Percentiles rank a stretch among this genome's conserved stretches.
These are phyloP conservation scores for Eciton burchellii DNA, from an alignment of 1,140 invertebrate species.

Conservation along the genomic window DNA sequence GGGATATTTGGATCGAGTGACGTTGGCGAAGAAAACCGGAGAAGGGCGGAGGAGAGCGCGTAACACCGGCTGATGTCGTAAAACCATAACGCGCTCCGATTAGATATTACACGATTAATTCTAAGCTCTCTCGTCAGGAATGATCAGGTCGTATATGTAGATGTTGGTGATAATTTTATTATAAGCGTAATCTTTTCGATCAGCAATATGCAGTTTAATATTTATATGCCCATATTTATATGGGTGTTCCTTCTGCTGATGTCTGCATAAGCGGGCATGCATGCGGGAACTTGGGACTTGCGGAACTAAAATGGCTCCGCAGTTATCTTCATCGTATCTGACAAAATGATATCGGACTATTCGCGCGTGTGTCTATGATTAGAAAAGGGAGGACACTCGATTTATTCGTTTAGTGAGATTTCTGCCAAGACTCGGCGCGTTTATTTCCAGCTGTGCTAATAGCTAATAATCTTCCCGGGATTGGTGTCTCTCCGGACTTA, in stretches of 20 bases:
- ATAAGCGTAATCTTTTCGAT: background rate
- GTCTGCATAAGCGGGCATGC: too few relatives aligned
- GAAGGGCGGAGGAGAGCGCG: slow-evolving; percentile 69
- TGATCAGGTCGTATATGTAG: background rate
- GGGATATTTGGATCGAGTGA: background rate
- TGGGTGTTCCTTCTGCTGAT: background rate
- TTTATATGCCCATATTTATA: background rate
- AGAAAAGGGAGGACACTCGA: background rate
- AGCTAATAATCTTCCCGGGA: slow-evolving; percentile 66
- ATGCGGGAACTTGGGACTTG: too few relatives aligned
- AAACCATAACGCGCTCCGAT: slow-evolving; percentile 85
- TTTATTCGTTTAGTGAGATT: slow-evolving; percentile 15
- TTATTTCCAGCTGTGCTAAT: slow-evolving; percentile 54
- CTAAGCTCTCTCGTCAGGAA: slow-evolving; percentile 76
- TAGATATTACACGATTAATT: slow-evolving; percentile 84
- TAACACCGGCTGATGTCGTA: slow-evolving; percentile 83
- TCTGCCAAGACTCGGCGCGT: background rate
- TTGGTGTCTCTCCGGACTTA: slow-evolving; percentile 46
- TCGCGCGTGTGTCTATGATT: background rate
- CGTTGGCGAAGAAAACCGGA: background rate
- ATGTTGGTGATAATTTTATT: background rate
- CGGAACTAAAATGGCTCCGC: background rate
- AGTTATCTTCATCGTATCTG: background rate
- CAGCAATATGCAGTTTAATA: background rate
- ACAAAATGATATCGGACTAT: background rate